phyloP scores from a whole-genome alignment of 2,888 invertebrate species.

The Cheilosia scutellata region DNA sequence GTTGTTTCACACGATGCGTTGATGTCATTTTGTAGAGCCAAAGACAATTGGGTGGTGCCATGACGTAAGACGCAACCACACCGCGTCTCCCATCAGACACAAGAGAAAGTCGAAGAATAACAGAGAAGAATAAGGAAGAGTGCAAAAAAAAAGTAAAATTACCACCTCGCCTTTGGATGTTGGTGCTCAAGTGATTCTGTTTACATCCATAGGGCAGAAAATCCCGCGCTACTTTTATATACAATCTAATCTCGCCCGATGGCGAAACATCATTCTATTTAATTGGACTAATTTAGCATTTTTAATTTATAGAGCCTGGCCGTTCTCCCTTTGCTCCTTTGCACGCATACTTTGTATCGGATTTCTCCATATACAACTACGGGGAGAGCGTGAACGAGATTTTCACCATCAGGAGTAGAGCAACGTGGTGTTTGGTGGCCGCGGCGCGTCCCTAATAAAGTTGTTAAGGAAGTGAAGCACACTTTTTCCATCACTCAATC shows the following conservation, averaged over 20 bases:
- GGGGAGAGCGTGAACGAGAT: constrained; percentile 29
- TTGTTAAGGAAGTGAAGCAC: constrained; percentile 73
- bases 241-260: constrained; percentile 73
- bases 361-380: constrained; percentile 16
- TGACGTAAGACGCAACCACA: not conserved
- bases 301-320: constrained; percentile 78
- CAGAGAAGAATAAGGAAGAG: constrained; percentile 4
- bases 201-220: constrained; percentile 54
- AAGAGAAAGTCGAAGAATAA: not conserved
- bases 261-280: constrained; percentile 77
- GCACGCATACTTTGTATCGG: constrained; percentile 54
- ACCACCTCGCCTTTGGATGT: constrained; percentile 22
- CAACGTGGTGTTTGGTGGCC: not conserved
- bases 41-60: not conserved
- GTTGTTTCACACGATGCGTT: constrained; percentile 65
- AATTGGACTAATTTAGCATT: constrained; percentile 80
- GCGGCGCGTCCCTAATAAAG: constrained; percentile 59
- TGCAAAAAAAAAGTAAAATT: constrained; percentile 26
- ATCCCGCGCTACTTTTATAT: constrained; percentile 36
- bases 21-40: constrained; percentile 49
- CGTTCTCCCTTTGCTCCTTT: not conserved
- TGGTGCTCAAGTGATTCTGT: constrained; percentile 25
- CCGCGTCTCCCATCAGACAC: constrained; percentile 18
- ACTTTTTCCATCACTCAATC: constrained; percentile 72
- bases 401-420: constrained; percentile 16